Percentiles rank a stretch among this genome's conserved stretches.
Evolutionary conservation across 2,888 invertebrate genomes (phyloP).

Genomic region (Nycteola revayana): DNA sequence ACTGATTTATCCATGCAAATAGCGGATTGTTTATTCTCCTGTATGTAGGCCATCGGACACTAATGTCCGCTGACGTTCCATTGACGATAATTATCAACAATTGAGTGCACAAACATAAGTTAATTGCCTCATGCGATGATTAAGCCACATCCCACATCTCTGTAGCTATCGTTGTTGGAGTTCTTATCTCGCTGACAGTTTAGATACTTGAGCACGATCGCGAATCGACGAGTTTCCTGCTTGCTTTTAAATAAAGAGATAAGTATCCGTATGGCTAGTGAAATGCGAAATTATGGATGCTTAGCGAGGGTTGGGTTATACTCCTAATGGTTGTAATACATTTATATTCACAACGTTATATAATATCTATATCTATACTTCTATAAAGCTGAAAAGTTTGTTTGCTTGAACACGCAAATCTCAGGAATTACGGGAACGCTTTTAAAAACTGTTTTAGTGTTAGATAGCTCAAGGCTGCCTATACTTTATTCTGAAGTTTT

Average conservation of each 20-base stretch:
- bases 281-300: not conserved
- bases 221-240: constrained; percentile 6
- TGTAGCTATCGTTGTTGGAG: constrained; percentile 2
- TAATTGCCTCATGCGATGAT: constrained; percentile 33
- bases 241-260: not conserved
- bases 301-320: too few relatives aligned
- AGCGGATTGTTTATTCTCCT: constrained; percentile 20
- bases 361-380: too few relatives aligned
- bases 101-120: constrained; percentile 27
- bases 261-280: not conserved
- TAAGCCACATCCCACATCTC: constrained; percentile 15
- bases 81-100: constrained; percentile 34
- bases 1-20: not conserved
- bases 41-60: constrained; percentile 27
- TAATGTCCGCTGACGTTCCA: constrained; percentile 9
- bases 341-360: too few relatives aligned
- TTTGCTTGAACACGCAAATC: too few relatives aligned
- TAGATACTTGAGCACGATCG: constrained; percentile 25
- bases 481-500: too few relatives aligned
- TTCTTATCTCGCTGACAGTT: constrained; percentile 17
- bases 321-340: not conserved
- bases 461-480: too few relatives aligned
- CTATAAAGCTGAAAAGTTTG: too few relatives aligned
- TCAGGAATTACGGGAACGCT: too few relatives aligned
- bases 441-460: too few relatives aligned